Evolutionary conservation across 2,113 vertebrate species (phyloP), one percentile per base, ranked within the genome.

Genomic region (Xiphophorus hellerii): DNA sequence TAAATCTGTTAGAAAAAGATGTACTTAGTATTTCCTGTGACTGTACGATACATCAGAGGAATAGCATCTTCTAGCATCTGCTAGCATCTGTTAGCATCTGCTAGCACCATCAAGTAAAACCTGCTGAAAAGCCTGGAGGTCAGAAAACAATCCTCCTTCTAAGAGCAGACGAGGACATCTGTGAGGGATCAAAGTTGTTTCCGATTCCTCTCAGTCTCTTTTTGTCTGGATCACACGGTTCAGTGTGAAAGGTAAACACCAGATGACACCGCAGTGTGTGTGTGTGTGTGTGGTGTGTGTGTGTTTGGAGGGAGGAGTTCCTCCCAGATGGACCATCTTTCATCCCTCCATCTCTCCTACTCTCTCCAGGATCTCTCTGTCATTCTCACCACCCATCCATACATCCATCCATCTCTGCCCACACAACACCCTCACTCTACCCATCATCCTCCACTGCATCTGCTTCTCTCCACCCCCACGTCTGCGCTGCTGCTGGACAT

Each of bases 311-410:
- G 28, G 70, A 51, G 72, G 62, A 20, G 35, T 48, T 62, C 72
- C 68, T 64, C 82, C 63, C 89, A 86, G 84, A 78, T 87, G 86
- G 61, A 66, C 74, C 44, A 84, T 84, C 61, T 79, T 82, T 86
- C 80, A 86, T 73, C 67, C 71, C 73, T 84, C 70, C 54, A n/a
- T 85, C 58, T 77, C 69, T 74, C 62, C 70, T 42, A 33, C 77
- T 51, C 63, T 17, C 44, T 76, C 54, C 63, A 6, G 83, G 17
- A 51, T 35, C 64, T 65, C 66, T 76, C 54, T 68, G 30, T 67
- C 27, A 64, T n/a, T 79, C 69, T 84, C 76, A 51, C 62, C 11
- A 9, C 51, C 12, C 17, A 81, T 67, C 66, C 37, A 28, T 71
- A 61, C 58, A 62, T 71, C 71, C 68, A 81, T 89, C 73, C 76